A percentile compares a stretch with the other conserved stretches of the same genome.
Evolutionary conservation across 2,113 vertebrate species (phyloP).

Genomic region (Eolophus roseicapilla): DNA sequence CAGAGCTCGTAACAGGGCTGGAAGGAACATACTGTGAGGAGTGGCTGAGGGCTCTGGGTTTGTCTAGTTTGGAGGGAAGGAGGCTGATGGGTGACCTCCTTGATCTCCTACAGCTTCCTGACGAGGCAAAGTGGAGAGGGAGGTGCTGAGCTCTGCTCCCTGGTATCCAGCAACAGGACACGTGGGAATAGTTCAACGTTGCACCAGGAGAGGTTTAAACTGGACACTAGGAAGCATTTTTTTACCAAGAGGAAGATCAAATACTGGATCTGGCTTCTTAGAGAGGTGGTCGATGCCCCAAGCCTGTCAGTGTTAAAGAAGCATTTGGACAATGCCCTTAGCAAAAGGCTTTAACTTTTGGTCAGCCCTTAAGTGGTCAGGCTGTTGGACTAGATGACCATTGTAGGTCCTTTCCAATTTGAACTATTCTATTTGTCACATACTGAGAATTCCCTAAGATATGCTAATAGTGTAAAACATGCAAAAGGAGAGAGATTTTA

Average conservation of each 20-base stretch:
- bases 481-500: background rate
- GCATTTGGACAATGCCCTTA: background rate
- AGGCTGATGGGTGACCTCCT: background rate
- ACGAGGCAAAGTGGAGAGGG: background rate
- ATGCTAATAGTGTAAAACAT: background rate
- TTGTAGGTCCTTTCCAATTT: background rate
- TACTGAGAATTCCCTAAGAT: background rate
- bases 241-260: background rate
- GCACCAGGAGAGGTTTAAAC: background rate
- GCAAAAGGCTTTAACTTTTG: background rate
- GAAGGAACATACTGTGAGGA: background rate
- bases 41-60: background rate
- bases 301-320: background rate
- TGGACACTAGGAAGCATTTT: background rate
- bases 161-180: background rate
- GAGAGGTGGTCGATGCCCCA: background rate
- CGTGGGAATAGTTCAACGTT: background rate
- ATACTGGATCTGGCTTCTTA: background rate
- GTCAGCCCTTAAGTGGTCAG: background rate
- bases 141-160: background rate
- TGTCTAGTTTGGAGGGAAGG: background rate
- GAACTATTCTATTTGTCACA: background rate
- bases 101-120: background rate
- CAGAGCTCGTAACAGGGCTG: background rate
- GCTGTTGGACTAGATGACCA: background rate